Conservation (phyloP, 2,113 vertebrate species). For the Sterna hirundo region DNA sequence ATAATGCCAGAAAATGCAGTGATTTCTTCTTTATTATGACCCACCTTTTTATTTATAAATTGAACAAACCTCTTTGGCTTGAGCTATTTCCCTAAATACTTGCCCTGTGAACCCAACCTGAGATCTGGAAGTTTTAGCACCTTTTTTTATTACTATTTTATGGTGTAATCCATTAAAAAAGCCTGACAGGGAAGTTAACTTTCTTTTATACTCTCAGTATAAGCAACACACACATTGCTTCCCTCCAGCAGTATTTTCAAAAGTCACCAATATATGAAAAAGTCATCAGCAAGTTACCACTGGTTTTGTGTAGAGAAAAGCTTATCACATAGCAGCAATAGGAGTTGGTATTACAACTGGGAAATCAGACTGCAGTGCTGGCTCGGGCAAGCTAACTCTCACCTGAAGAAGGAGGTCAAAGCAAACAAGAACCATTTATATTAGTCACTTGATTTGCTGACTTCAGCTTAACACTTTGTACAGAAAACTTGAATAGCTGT, state of each 20-base stretch:
- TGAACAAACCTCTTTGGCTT: not conserved
- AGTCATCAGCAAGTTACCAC: not conserved
- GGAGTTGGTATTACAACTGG: not conserved
- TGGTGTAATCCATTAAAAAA: fast-evolving
- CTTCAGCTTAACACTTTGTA: not conserved
- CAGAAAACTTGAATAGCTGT: not conserved
- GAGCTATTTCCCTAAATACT: not conserved
- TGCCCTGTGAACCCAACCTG: not conserved
- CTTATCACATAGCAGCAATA: fast-evolving
- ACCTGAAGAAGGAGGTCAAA: not conserved
- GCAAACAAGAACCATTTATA: not conserved
- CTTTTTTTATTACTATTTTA: too few relatives aligned
- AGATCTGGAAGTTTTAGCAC: not conserved
- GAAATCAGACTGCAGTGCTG: not conserved
- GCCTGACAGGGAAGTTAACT: not conserved
- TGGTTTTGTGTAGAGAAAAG: not conserved
- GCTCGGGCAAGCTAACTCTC: not conserved
- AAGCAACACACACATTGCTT: not conserved
- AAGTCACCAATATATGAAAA: not conserved
- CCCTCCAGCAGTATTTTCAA: not conserved
- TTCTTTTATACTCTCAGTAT: not conserved
- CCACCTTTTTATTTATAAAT: not conserved
- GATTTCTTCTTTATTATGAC: not conserved
- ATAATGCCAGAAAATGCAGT: not conserved
- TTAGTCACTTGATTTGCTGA: not conserved